phyloP scores from a whole-genome alignment of 1,140 invertebrate genomes.

The Lysiphlebus fabarum region DNA sequence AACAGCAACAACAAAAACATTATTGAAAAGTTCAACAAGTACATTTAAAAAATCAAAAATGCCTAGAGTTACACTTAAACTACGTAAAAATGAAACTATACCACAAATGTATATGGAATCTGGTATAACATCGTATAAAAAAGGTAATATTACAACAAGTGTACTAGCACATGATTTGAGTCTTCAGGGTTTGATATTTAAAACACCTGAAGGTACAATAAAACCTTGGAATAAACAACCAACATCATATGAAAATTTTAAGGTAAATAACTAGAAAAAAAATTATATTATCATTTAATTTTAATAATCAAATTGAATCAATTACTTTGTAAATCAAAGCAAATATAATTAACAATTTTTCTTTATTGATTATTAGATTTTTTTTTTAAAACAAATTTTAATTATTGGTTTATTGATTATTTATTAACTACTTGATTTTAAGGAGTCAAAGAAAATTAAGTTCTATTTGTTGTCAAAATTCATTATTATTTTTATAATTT shows the following conservation, averaged over 20 bases:
- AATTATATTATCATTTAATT: too few species aligned
- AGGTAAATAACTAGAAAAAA: conserved; percentile 52
- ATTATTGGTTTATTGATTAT: too few species aligned
- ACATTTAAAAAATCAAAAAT: conserved; percentile 34
- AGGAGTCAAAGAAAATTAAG: too few species aligned
- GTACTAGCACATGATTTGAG: conserved; percentile 42
- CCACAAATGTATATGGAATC: conserved; percentile 47
- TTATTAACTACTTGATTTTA: too few species aligned
- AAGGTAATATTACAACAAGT: conserved; percentile 46
- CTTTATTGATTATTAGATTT: too few species aligned
- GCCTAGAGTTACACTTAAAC: conserved; percentile 41
- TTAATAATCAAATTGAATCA: too few species aligned
- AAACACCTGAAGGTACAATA: conserved; percentile 48
- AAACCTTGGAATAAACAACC: conserved; percentile 48
- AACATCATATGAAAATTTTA: conserved; percentile 62
- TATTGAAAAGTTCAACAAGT: conserved; percentile 19
- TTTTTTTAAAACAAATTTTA: too few species aligned
- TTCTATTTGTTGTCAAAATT: too few species aligned
- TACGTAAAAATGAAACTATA: conserved; percentile 45
- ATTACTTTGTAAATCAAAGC: too few species aligned
- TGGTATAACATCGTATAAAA: conserved; percentile 45
- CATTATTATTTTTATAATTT: too few species aligned
- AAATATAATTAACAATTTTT: too few species aligned
- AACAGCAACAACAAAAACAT: conserved; percentile 1
- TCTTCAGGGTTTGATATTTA: conserved; percentile 44